A percentile compares a stretch with the other conserved stretches of the same genome.
phyloP scores from a whole-genome alignment of 2,113 vertebrate genomes.

The Tragelaphus strepsiceros region DNA sequence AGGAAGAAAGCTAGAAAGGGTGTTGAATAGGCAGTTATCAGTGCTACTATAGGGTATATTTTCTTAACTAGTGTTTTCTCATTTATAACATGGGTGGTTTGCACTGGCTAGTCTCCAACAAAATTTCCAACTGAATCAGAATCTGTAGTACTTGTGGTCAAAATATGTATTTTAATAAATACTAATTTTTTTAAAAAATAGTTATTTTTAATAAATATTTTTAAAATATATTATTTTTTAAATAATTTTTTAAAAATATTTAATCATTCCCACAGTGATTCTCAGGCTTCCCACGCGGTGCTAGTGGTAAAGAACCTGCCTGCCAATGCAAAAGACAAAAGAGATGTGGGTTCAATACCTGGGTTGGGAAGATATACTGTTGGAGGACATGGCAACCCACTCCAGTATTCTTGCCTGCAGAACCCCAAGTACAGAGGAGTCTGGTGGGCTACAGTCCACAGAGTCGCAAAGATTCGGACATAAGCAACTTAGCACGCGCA shows the following conservation, averaged over 20 bases:
- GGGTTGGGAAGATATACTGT: background rate
- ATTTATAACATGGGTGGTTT: background rate
- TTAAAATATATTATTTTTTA: no score
- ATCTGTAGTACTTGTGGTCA: background rate
- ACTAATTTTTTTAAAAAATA: background rate
- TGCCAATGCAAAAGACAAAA: background rate
- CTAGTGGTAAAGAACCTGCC: background rate
- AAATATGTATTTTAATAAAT: background rate
- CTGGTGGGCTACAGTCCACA: background rate
- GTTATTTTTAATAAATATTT: no score
- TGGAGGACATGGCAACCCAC: background rate
- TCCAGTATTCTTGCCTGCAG: background rate
- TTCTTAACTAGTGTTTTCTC: background rate
- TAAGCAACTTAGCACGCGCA: background rate
- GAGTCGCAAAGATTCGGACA: background rate
- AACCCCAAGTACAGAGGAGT: background rate
- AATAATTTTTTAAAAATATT: background rate
- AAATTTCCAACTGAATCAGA: background rate
- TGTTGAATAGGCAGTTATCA: background rate
- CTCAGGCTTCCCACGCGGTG: background rate
- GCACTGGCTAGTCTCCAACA: background rate
- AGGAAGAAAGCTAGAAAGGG: background rate
- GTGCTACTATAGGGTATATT: background rate
- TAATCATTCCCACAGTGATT: background rate
- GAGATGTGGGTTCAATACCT: background rate